These are phyloP conservation scores for Callosobruchus maculatus DNA, from an alignment of 2,888 invertebrate genomes.

Conservation along the genomic window DNA sequence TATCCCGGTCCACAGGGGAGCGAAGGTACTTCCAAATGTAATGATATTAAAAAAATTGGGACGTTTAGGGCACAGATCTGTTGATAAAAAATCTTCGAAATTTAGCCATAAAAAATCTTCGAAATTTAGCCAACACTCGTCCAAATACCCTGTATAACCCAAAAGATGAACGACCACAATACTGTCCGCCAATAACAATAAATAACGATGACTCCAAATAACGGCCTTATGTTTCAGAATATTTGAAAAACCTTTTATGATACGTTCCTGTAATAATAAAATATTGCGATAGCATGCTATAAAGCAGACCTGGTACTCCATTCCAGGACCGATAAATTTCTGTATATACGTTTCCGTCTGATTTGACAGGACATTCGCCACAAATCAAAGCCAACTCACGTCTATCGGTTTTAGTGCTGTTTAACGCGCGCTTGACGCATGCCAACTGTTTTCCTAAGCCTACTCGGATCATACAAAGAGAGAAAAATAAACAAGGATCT, in stretches of 20 bases:
- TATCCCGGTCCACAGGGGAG: no score
- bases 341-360: neutral
- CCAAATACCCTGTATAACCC: neutral
- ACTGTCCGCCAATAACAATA: neutral
- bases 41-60: no score
- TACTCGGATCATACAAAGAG: neutral
- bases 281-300: neutral
- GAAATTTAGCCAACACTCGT: no score
- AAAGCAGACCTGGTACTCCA: neutral
- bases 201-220: neutral
- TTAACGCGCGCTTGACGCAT: neutral
- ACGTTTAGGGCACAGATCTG: no score
- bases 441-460: neutral
- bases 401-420: neutral
- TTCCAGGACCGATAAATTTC: neutral
- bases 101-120: no score
- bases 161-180: neutral
- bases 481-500: neutral
- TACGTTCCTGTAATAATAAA: neutral
- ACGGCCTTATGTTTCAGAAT: neutral
- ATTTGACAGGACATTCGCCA: neutral
- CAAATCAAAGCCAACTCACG: neutral
- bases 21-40: no score
- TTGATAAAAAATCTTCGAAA: no score
- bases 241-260: neutral